Base-by-base conservation (phyloP, 2,888 invertebrate genomes). In the Protodeltote pygarga region DNA sequence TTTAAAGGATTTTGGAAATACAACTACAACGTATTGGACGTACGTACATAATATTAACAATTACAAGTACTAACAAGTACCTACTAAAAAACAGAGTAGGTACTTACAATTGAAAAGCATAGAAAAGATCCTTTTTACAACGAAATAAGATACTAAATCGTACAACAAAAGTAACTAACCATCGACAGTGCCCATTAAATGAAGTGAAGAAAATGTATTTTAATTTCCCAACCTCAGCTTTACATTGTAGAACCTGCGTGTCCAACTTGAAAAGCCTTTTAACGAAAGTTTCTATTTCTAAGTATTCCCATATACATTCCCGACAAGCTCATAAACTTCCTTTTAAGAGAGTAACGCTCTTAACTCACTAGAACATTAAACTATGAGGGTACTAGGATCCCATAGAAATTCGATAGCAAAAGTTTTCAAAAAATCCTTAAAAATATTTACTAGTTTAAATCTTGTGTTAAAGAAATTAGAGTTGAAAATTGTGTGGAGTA, bases 341-440 rank as follows among this genome's bases (percentile, higher is more conserved):
- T 24, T 47, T 46, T 40, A 45, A 51, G 45, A 54, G 53, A 54
- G 50, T 48, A 48, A 46, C 41, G 31, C 21, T 34, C 48, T 39
- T 51, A 63, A 60, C 45, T 60, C 46, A 45, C 45, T 54, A 47
- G 45, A 51, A 61, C 60, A 62, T 60, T 65, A 61, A 65, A 59
- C 57, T 63, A 59, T 45, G 38, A 32, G 44, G 23, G 41, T 54
- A 50, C 40, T 28, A 51, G 42, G 58, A 45, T 39, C 33, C 46
- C 53, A 59, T 61, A 52, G 59, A 61, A 62, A 57, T 51, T 57
- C 35, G 16, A 51, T 25, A 31, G 33, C 29, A 41, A 47, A 60
- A 28, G 27, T 45, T 40, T 4, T 24, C 28, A 44, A 61, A 57
- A 41, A 33, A 15, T 10, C 8, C 1, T n/a, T n/a, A 16, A 14